phyloP scores from a whole-genome alignment of 2,797 vertebrate species.

The Melanotaenia pygmaea region DNA sequence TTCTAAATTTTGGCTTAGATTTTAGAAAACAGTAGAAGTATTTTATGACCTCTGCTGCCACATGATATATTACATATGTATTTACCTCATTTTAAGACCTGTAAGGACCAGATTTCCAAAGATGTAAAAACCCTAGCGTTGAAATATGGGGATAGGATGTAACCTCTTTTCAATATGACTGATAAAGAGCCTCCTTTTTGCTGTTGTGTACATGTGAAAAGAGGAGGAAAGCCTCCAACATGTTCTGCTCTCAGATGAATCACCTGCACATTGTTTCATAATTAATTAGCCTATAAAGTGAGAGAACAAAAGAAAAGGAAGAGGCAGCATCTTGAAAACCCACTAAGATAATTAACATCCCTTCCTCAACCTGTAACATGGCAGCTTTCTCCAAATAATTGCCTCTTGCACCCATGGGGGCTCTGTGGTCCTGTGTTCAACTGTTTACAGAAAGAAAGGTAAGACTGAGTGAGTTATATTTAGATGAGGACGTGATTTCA shows the following conservation, averaged over 20 bases:
- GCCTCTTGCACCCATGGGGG: constrained; percentile 68
- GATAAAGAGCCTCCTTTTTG: constrained; percentile 56
- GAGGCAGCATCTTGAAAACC: constrained; percentile 72
- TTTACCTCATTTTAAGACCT: too few species aligned
- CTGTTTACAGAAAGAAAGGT: constrained; percentile 73
- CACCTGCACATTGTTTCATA: constrained; percentile 83
- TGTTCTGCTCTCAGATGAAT: constrained; percentile 71
- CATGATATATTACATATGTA: too few species aligned
- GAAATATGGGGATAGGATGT: neutral
- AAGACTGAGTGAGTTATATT: constrained; percentile 70
- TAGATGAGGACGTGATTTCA: constrained; percentile 69
- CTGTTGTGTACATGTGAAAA: constrained; percentile 46
- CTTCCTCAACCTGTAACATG: constrained; percentile 73
- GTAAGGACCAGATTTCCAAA: neutral
- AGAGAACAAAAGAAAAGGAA: constrained; percentile 71
- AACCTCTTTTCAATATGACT: neutral
- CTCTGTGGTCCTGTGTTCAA: constrained; percentile 62
- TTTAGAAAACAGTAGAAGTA: neutral
- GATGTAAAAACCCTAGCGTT: neutral
- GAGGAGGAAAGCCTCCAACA: constrained; percentile 70
- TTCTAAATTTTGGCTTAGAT: neutral
- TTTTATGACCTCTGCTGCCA: too few species aligned
- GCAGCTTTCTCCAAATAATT: constrained; percentile 80
- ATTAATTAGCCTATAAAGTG: constrained; percentile 83
- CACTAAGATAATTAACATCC: constrained; percentile 83